phyloP scores from a whole-genome alignment of 2,888 invertebrate species.

The Apodemia duryi region DNA sequence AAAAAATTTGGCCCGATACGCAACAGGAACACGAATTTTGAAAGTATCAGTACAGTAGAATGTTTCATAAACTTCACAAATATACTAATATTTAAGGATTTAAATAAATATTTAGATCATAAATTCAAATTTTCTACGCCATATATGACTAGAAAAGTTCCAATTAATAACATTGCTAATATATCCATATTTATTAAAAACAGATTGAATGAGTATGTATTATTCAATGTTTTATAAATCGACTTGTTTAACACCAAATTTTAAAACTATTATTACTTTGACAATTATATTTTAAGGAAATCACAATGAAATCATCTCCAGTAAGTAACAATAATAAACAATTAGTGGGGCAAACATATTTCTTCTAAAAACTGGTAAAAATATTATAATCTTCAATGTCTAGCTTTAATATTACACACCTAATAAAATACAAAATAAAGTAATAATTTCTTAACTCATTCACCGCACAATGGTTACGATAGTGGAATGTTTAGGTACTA shows the following conservation, averaged over 20 bases:
- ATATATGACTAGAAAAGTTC: no score
- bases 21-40: no score
- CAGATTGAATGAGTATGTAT: not conserved
- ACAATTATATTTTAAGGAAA: not conserved
- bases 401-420: not conserved
- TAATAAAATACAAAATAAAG: not conserved
- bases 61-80: no score
- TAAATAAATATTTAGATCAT: no score
- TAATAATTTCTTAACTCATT: constrained; percentile 1
- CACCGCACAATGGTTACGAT: not conserved
- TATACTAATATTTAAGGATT: no score
- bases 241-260: constrained; percentile 3
- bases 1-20: no score
- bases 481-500: not conserved
- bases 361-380: not conserved
- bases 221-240: not conserved
- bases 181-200: not conserved
- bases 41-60: no score
- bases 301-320: not conserved
- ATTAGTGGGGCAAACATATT: not conserved
- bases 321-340: constrained; percentile 3
- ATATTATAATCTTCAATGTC: not conserved
- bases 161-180: not conserved
- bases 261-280: constrained; percentile 1
- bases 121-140: no score